Percentiles rank a stretch among this genome's conserved stretches.
These are phyloP conservation scores for Lepisosteus osseus DNA, from an alignment of 2,113 vertebrate species.

Conservation along the genomic window DNA sequence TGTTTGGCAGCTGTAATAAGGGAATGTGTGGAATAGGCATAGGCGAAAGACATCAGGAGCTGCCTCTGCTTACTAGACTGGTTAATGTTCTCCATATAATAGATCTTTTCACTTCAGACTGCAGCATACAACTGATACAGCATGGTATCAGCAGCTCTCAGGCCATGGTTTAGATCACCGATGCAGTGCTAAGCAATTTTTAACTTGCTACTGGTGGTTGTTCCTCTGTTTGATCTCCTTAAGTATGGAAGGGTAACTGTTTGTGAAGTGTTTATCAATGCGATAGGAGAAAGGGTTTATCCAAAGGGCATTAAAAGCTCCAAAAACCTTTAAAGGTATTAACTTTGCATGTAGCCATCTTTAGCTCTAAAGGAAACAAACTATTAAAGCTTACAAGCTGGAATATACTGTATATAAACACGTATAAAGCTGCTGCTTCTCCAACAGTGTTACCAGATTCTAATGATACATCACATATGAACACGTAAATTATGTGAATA, in stretches of 20 bases:
- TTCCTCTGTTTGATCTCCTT: neutral
- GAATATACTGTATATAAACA: too few relatives aligned
- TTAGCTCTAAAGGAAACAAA: too few relatives aligned
- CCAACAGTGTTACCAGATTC: too few relatives aligned
- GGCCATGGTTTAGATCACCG: neutral
- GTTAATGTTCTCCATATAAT: neutral
- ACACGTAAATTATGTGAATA: too few relatives aligned
- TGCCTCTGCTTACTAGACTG: neutral
- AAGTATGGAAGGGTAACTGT: neutral
- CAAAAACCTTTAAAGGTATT: too few relatives aligned
- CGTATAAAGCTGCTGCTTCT: too few relatives aligned
- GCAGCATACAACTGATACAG: neutral
- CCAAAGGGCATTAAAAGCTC: too few relatives aligned
- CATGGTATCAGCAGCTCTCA: neutral
- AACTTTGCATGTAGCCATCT: too few relatives aligned
- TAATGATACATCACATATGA: too few relatives aligned
- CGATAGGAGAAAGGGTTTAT: too few relatives aligned
- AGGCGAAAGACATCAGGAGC: neutral
- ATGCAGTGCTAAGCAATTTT: neutral
- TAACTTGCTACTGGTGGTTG: neutral
- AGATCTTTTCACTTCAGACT: slow-evolving; percentile 1
- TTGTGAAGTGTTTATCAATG: neutral
- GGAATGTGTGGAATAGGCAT: neutral
- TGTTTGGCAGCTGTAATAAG: neutral
- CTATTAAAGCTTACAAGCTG: too few relatives aligned